Conservation (phyloP, 2,113 vertebrate genomes). For the Pavo muticus region DNA sequence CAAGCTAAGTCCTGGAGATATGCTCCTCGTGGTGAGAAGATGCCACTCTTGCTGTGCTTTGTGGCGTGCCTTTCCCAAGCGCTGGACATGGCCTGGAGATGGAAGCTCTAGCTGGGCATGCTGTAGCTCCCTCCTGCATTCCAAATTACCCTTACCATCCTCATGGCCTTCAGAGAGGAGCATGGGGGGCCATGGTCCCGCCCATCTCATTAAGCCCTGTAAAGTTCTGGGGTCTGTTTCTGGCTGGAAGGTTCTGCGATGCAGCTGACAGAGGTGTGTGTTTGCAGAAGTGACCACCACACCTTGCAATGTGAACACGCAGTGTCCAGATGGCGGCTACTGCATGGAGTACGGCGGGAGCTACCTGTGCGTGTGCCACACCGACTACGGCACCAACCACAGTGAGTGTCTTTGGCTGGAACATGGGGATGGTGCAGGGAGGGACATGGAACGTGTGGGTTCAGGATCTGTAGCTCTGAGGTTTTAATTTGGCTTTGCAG, state of each 20-base stretch:
- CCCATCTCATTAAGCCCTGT: background rate
- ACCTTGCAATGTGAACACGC: slow-evolving; percentile 90
- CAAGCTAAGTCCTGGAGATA: background rate
- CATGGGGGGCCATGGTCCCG: background rate
- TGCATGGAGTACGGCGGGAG: slow-evolving; percentile 94
- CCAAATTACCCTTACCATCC: background rate
- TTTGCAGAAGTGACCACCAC: slow-evolving; percentile 91
- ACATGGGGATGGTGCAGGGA: rapidly evolving
- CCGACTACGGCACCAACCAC: slow-evolving; percentile 85
- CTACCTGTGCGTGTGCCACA: slow-evolving; percentile 95
- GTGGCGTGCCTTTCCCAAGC: background rate
- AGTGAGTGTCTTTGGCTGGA: slow-evolving; percentile 74
- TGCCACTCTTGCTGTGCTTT: background rate
- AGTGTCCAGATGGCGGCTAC: slow-evolving; percentile 91
- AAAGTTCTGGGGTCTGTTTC: background rate
- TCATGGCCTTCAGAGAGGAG: rapidly evolving
- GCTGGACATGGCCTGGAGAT: background rate
- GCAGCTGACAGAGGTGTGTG: background rate
- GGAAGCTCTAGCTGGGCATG: rapidly evolving
- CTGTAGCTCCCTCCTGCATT: background rate
- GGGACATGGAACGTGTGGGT: rapidly evolving
- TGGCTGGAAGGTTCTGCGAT: background rate
- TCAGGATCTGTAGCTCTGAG: background rate
- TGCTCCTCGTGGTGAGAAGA: rapidly evolving
- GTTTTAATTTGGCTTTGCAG: slow-evolving; percentile 78